Evolutionary conservation across 2,888 invertebrate genomes (phyloP), one percentile per base, ranked within the genome.

Genomic region (Deilephila elpenor): DNA sequence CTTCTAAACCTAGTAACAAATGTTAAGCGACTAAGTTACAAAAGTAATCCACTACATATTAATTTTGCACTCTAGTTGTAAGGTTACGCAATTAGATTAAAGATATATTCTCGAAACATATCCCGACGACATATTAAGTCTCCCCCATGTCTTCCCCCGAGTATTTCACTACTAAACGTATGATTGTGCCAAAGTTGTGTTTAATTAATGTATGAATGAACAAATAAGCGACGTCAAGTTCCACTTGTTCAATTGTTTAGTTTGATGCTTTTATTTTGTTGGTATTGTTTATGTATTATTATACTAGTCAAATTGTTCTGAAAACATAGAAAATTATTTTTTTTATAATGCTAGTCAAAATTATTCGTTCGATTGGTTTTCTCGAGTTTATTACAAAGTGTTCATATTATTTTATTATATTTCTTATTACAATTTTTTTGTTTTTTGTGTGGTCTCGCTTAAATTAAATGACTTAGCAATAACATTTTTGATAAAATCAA

Each of bases 401-500:
- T 83, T 75, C 56, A 80, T 82, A 79, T 77, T 84, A 83, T 86
- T 86, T 87, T 86, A 84, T 85, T 85, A 87, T 84, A 83, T 83
- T 87, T 87, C 76, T 74, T 82, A 83, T 80, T 86, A 81, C 86
- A 78, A 84, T 89, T 86, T 83, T 32, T 86, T 84, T 82, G 86
- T 88, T 86, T 89, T 5, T 88, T 86, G 88, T 88, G 89, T 89
- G 87, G 87, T 88, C 84, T 91, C 86, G 89, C 88, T 90, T 90
- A 83, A 87, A 90, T 80, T 87, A 86, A 88, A 87, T 85, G 87
- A 88, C 88, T 78, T 92, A 93, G 93, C 92, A 93, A 93, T 93
- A 93, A 90, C 81, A 89, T 83, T 87, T 90, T 91, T 92, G 91
- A 94, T 93, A 90, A 93, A 94, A 94, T 94, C 94, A 94, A 94